Conservation (phyloP, 2,888 invertebrate genomes). For the Taphrorychus bicolor region DNA sequence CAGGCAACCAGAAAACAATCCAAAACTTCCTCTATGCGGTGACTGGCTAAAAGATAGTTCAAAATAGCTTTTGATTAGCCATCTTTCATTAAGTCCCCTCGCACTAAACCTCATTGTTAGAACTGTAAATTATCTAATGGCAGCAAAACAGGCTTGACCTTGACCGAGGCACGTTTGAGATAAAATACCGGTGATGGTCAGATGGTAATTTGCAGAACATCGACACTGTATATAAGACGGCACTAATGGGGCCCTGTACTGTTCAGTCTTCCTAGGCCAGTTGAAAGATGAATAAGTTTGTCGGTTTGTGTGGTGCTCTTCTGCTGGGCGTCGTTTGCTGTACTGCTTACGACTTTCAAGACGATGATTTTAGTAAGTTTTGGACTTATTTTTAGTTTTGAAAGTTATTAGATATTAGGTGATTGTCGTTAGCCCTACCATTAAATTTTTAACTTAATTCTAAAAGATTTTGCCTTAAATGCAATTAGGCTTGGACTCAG, state of each 20-base stretch:
- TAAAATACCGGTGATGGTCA: slow-evolving; percentile 11
- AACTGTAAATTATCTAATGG: slow-evolving; percentile 4
- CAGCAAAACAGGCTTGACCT: slow-evolving; percentile 27
- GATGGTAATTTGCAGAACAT: slow-evolving; percentile 41
- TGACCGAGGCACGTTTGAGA: slow-evolving; percentile 4
- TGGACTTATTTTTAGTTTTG: too few species aligned
- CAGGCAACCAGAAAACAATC: neutral
- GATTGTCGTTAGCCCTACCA: too few species aligned
- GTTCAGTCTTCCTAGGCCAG: slow-evolving; percentile 25
- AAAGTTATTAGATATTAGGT: too few species aligned
- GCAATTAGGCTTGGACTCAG: too few species aligned
- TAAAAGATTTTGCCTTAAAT: too few species aligned
- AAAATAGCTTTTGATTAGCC: neutral
- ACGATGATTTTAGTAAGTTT: slow-evolving; percentile 56
- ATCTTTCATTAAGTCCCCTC: neutral
- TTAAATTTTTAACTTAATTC: too few species aligned
- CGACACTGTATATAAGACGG: slow-evolving; percentile 44
- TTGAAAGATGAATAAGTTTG: slow-evolving; percentile 41
- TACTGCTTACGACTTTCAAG: slow-evolving; percentile 53
- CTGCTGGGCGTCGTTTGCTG: slow-evolving; percentile 38
- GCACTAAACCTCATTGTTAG: neutral
- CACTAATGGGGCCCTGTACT: slow-evolving; percentile 26
- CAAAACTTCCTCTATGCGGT: too few species aligned
- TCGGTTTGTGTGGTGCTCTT: slow-evolving; percentile 35
- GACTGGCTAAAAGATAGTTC: neutral